Percentiles rank a stretch among this genome's conserved stretches.
Evolutionary conservation across 2,113 vertebrate species (phyloP).

Genomic region (Polypterus senegalus): DNA sequence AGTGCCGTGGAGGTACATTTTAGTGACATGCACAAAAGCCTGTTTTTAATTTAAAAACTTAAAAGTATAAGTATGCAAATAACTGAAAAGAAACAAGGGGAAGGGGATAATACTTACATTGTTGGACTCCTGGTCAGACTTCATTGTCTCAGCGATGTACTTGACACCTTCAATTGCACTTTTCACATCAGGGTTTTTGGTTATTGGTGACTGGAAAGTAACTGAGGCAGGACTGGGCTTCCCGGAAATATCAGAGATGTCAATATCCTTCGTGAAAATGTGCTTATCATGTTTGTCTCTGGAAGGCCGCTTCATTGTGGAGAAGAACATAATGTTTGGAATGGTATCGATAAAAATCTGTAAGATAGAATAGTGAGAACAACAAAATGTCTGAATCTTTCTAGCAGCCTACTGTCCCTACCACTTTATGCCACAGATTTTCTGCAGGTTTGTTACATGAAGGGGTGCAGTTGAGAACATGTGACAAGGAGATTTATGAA

Average conservation of each 20-base stretch:
- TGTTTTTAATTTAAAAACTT: too few relatives aligned
- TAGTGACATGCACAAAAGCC: too few relatives aligned
- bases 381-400: too few relatives aligned
- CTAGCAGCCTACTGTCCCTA: too few relatives aligned
- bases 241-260: slow-evolving; percentile 94
- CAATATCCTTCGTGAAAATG: slow-evolving; percentile 73
- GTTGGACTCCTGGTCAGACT: slow-evolving; percentile 84
- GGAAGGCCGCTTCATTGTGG: slow-evolving; percentile 89
- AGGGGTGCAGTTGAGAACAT: too few relatives aligned
- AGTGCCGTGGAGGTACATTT: too few relatives aligned
- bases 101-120: slow-evolving; percentile 55
- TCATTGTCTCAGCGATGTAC: slow-evolving; percentile 96
- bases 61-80: too few relatives aligned
- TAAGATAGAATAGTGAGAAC: slow-evolving; percentile 8
- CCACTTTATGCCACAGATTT: too few relatives aligned
- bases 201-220: slow-evolving; percentile 75
- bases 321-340: slow-evolving; percentile 97
- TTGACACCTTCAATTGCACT: slow-evolving; percentile 91
- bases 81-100: neutral
- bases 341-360: slow-evolving; percentile 95
- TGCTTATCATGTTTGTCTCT: slow-evolving; percentile 71
- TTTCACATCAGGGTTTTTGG: slow-evolving; percentile 86
- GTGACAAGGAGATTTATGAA: too few relatives aligned
- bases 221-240: slow-evolving; percentile 66
- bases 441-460: too few relatives aligned